Conservation (phyloP, 1,140 invertebrate species). For the Nomia melanderi region DNA sequence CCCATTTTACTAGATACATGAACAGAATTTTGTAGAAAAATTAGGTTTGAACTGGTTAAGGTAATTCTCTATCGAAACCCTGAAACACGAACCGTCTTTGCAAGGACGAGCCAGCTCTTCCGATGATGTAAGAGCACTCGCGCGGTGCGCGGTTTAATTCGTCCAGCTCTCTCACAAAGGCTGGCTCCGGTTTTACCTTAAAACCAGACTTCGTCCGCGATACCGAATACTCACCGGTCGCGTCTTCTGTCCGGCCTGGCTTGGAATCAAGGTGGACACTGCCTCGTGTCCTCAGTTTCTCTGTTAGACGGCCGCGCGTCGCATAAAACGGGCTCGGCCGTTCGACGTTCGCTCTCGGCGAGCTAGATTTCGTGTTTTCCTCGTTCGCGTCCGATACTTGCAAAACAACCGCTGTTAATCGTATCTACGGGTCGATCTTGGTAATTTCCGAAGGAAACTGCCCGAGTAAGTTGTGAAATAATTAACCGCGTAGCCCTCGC, state of each 20-base stretch:
- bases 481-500: neutral
- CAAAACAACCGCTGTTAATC: neutral
- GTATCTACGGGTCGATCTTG: neutral
- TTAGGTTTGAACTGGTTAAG: too few relatives aligned
- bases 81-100: constrained; percentile 48
- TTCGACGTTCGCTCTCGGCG: neutral
- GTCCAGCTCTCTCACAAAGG: constrained; percentile 43
- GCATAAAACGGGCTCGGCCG: neutral
- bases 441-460: neutral
- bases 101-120: constrained; percentile 39
- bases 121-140: constrained; percentile 41
- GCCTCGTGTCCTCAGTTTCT: constrained; percentile 3
- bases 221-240: constrained; percentile 32
- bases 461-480: neutral
- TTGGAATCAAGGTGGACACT: neutral
- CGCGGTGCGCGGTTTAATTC: constrained; percentile 28
- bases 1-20: too few relatives aligned
- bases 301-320: neutral
- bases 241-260: neutral
- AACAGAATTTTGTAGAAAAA: too few relatives aligned
- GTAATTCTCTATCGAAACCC: constrained; percentile 38
- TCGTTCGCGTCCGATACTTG: neutral
- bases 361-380: neutral
- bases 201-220: constrained; percentile 49
- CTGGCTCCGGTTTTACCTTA: constrained; percentile 47